phyloP scores from a whole-genome alignment of 2,888 invertebrate genomes.

The Celastrina argiolus region DNA sequence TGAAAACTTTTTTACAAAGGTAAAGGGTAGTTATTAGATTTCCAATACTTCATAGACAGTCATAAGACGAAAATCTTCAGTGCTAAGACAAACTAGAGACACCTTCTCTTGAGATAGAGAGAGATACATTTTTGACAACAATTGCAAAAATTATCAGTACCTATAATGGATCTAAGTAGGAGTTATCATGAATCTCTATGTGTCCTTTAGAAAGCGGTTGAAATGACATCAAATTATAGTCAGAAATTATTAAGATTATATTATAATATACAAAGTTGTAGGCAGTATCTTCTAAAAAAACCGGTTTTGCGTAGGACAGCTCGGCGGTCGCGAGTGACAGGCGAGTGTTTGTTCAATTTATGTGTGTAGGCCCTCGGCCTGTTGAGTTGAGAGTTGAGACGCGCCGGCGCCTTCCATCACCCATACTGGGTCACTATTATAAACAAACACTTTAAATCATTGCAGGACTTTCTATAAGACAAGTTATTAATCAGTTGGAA shows the following conservation, averaged over 20 bases:
- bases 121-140: too few relatives aligned
- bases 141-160: too few relatives aligned
- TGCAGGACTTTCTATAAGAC: slow-evolving; percentile 23
- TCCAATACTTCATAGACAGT: too few relatives aligned
- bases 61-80: too few relatives aligned
- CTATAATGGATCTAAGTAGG: too few relatives aligned
- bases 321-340: slow-evolving; percentile 27
- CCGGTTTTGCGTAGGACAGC: slow-evolving; percentile 2
- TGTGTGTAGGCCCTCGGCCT: slow-evolving; percentile 44
- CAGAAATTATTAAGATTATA: neutral
- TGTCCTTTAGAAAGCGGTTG: neutral
- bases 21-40: too few relatives aligned
- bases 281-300: neutral
- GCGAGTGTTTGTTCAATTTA: slow-evolving; percentile 55
- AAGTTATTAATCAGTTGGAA: too few relatives aligned
- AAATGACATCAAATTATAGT: neutral
- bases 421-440: slow-evolving; percentile 30
- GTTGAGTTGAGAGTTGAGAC: slow-evolving; percentile 42
- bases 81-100: too few relatives aligned
- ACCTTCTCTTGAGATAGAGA: too few relatives aligned
- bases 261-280: neutral
- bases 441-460: slow-evolving; percentile 29
- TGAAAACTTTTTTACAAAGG: too few relatives aligned
- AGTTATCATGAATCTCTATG: too few relatives aligned
- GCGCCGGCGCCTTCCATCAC: slow-evolving; percentile 49